These are phyloP conservation scores for Grallaria varia DNA, from an alignment of 2,113 vertebrate genomes.

Conservation along the genomic window DNA sequence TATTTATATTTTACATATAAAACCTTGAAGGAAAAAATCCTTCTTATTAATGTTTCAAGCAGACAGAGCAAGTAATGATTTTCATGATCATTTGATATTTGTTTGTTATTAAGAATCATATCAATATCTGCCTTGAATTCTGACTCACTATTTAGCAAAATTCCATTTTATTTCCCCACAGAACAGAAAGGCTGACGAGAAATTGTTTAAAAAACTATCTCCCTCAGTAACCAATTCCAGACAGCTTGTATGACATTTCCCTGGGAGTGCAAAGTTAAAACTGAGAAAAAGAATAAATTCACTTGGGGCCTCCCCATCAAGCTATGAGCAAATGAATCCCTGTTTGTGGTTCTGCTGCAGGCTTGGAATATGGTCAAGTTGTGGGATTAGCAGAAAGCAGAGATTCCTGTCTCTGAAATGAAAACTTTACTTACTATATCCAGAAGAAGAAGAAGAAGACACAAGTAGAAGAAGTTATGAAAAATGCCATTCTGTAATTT, in stretches of 20 bases:
- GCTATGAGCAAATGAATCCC: background rate
- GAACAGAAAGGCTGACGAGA: constrained; percentile 54
- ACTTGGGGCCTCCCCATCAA: constrained; percentile 42
- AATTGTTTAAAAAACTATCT: constrained; percentile 45
- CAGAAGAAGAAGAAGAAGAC: constrained; percentile 15
- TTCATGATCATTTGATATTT: constrained; percentile 19
- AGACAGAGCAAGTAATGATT: background rate
- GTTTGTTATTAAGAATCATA: constrained; percentile 10
- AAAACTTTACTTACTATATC: constrained; percentile 50
- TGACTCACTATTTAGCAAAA: constrained; percentile 32
- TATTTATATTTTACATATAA: background rate
- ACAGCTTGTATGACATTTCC: constrained; percentile 57
- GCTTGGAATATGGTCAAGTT: constrained; percentile 25
- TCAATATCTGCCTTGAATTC: constrained; percentile 53
- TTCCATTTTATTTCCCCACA: constrained; percentile 38
- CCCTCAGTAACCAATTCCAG: constrained; percentile 55
- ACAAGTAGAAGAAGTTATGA: constrained; percentile 47
- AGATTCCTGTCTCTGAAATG: constrained; percentile 62
- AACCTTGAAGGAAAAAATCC: background rate
- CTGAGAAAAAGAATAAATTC: constrained; percentile 25
- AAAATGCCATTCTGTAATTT: constrained; percentile 66
- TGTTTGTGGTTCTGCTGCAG: constrained; percentile 19
- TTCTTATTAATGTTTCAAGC: background rate
- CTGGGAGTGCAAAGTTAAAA: constrained; percentile 62
- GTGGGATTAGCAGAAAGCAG: constrained; percentile 70